A percentile compares a stretch with the other conserved stretches of the same genome.
Evolutionary conservation across 2,113 vertebrate genomes (phyloP).

Genomic region (Sisor rabdophorus): DNA sequence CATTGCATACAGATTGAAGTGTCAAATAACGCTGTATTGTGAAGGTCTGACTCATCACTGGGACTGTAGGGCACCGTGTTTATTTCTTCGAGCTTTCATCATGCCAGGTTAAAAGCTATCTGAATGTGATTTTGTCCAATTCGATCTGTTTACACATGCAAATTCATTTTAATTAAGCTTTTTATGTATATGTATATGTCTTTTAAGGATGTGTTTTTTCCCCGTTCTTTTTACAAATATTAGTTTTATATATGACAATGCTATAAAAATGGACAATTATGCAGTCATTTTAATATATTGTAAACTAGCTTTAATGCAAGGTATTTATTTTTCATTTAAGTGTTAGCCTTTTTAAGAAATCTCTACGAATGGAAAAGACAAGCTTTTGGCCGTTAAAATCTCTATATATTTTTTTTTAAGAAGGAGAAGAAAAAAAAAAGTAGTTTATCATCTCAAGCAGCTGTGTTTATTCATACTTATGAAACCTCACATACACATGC

Average conservation of each 20-base stretch:
- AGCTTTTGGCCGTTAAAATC: conserved; percentile 53
- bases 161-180: conserved; percentile 66
- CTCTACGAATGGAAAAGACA: conserved; percentile 63
- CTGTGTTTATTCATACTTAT: conserved; percentile 19
- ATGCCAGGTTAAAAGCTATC: conserved; percentile 57
- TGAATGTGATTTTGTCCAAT: conserved; percentile 70
- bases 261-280: conserved; percentile 64
- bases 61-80: conserved; percentile 49
- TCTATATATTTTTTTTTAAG: conserved; percentile 9
- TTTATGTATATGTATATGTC: conserved; percentile 53
- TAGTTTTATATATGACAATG: conserved; percentile 63
- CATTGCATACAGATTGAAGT: conserved; percentile 47
- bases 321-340: conserved; percentile 73
- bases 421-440: conserved; percentile 25
- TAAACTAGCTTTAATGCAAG: conserved; percentile 77
- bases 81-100: conserved; percentile 65
- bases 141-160: conserved; percentile 66
- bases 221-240: conserved; percentile 65
- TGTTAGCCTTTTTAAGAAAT: conserved; percentile 69
- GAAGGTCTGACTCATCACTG: conserved; percentile 58
- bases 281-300: conserved; percentile 78
- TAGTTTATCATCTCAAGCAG: conserved; percentile 43
- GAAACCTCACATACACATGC: conserved; percentile 30
- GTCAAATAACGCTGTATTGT: conserved; percentile 45
- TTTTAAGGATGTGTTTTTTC: conserved; percentile 52